Base-by-base conservation (phyloP, 2,888 invertebrate genomes). In the Tanytarsus gracilentus region DNA sequence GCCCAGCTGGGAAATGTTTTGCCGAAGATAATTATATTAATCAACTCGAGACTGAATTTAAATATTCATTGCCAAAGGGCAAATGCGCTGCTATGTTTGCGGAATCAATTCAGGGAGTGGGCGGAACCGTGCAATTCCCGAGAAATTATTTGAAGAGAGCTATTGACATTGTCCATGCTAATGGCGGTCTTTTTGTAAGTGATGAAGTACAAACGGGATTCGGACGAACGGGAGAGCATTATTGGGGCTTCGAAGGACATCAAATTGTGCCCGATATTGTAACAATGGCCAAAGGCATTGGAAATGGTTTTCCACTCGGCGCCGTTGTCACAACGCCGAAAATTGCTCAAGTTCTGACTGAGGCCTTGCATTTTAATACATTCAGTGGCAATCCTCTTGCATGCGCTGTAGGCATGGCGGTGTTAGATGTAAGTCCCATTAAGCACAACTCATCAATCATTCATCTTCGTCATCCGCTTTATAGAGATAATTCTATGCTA, bases 151-250 rank as follows among this genome's bases (percentile, higher is more conserved):
- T 98, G 11, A 86, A 84, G 69, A 83, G 82, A 67, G 92, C 91
- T 0, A 85, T 85, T 64, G 83, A 88, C 23, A 70, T 87, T 48
- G 81, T 97, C 1, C 83, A 85, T 64, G 77, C 82, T 49, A 81
- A 85, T 66, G 96, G 95, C 1, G 98, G 97, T 4, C 66, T 98
- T 1, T 91, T 85, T 68, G 84, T 99, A 61, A 81, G 92, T 4
- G 98, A 98, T 74, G 98, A 99, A 79, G 90, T 97, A 0, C 98
- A 98, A 77, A 92, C 95, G 1, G 98, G 98, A 2, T 96, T 99
- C 69, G 98, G 94, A 0, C 79, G 98, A 62, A 90, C 93, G 0
- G 98, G 98, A 0, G 88, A 90, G 52, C 81, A 89, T 68, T 98
- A 86, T 75, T 98, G 98, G 98, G 95, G 95, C n/a, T 98, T 97